Conservation (phyloP, 2,797 vertebrate species). For the Champsocephalus gunnari region DNA sequence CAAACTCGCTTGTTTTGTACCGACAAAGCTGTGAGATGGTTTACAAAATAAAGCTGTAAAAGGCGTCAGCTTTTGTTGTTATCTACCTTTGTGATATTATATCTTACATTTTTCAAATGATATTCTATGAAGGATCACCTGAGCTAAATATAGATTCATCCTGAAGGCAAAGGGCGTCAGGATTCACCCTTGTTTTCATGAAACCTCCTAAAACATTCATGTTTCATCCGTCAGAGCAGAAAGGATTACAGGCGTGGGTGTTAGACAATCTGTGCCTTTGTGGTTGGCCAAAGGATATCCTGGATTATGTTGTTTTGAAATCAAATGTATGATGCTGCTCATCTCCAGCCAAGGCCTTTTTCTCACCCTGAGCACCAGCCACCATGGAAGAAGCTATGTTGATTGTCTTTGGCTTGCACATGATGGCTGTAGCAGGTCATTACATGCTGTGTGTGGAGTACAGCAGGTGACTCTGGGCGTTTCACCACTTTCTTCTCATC, state of each 20-base stretch:
- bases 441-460: conserved; percentile 33
- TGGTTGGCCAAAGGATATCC: conserved; percentile 79
- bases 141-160: conserved; percentile 46
- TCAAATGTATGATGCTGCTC: conserved; percentile 63
- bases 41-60: neutral
- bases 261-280: conserved; percentile 66
- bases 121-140: conserved; percentile 16
- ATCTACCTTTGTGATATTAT: conserved; percentile 3
- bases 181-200: conserved; percentile 62
- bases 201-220: conserved; percentile 64
- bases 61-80: neutral
- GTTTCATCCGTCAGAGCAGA: conserved; percentile 61
- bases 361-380: conserved; percentile 56
- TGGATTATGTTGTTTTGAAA: conserved; percentile 77
- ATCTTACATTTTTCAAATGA: conserved; percentile 11
- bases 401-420: conserved; percentile 66
- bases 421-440: conserved; percentile 58
- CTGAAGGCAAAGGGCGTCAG: conserved; percentile 55
- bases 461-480: conserved; percentile 57
- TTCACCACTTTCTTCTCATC: conserved; percentile 53
- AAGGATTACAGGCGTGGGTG: conserved; percentile 66
- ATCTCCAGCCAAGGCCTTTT: conserved; percentile 69
- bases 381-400: conserved; percentile 41
- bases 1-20: conserved; percentile 38
- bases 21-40: conserved; percentile 18